Percentiles rank a stretch among this genome's conserved stretches.
Evolutionary conservation across 2,797 vertebrate species (phyloP).

Genomic region (Pampus argenteus): DNA sequence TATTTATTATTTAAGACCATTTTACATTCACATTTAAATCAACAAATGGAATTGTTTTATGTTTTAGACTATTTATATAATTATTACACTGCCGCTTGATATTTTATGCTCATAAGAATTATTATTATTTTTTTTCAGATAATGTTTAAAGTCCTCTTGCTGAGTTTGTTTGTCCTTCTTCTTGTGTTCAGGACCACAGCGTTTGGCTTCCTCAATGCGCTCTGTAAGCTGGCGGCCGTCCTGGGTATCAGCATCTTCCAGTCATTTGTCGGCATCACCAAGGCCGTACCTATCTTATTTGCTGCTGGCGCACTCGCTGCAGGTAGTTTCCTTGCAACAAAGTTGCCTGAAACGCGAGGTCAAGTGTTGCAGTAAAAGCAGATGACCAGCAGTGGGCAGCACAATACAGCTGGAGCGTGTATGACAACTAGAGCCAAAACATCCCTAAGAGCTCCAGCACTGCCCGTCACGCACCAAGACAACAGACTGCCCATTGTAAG

Average conservation of each 20-base stretch:
- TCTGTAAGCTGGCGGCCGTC: conserved; percentile 95
- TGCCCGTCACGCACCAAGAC: conserved; percentile 68
- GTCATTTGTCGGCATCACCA: conserved; percentile 96
- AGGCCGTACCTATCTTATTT: conserved; percentile 94
- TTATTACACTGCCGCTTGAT: too few species aligned
- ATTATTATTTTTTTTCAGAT: too few species aligned
- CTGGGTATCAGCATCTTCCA: conserved; percentile 99
- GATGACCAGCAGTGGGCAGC: conserved; percentile 64
- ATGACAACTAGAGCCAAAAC: conserved; percentile 60
- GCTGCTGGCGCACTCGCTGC: conserved; percentile 92
- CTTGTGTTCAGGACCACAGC: conserved; percentile 89
- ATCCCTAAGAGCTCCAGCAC: conserved; percentile 67
- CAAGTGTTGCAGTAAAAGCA: conserved; percentile 92
- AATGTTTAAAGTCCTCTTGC: too few species aligned
- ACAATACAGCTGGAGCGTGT: conserved; percentile 58
- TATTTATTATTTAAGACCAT: too few species aligned
- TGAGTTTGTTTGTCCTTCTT: conserved; percentile 2
- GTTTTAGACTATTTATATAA: too few species aligned
- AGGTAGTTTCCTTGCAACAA: conserved; percentile 94
- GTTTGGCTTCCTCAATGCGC: conserved; percentile 95
- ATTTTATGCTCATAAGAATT: too few species aligned
- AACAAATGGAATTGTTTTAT: too few species aligned
- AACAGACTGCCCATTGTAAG: conserved; percentile 71
- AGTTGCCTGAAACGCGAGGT: conserved; percentile 94
- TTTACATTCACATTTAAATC: too few species aligned